Evolutionary conservation across 30 jellyfish, hydroid and myxozoan genomes (phyloP), one percentile per base, ranked within the genome.

Genomic region (Chrysaora quinquecirrha): DNA sequence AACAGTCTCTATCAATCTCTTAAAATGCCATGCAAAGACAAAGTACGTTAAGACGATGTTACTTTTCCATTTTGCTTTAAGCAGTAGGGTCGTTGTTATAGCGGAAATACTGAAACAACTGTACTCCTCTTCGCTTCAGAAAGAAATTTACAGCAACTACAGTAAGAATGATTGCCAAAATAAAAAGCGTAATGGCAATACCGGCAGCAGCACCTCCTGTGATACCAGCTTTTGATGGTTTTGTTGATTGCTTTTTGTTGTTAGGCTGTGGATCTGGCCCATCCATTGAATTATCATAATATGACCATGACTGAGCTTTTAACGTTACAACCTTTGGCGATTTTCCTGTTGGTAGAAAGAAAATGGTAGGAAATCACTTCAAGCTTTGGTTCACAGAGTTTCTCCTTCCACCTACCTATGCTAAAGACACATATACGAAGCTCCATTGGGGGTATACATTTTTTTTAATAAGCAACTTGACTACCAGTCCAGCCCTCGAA

Each of bases 181-280:
- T 46, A 56, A 80, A 32, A 67, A 80, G 14, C 1, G 70, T 32
- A 11, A 48, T 19, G 1, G 43, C 61, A 3, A 80, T 48, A 19
- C 61, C 90, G 30, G 90, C 76, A 19, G 56, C 82, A 10, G 83
- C 83, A 3, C 90, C 90, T 0, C 47, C 50, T 19, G 77, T 16
- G 29, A 80, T 29, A 22, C 90, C 90, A 21, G 77, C 54, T 31
- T 80, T 49, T 33, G 21, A 25, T 1, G 21, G 38, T 23, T 38
- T 46, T 21, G 47, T 23, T 32, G 81, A 2, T 16, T 43, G 9
- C 12, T 9, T 43, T 16, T 43, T 43, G 12, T 43, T 21, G 0
- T 6, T 24, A n/a, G 90, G 90, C 7, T 49, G 69, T 14, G 76
- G 83, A 27, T 80, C 76, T 0, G 90, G 90, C n/a, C 81, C 90